These are phyloP conservation scores for Alentia gelatinosa DNA, from an alignment of 2,888 invertebrate genomes.

Conservation along the genomic window DNA sequence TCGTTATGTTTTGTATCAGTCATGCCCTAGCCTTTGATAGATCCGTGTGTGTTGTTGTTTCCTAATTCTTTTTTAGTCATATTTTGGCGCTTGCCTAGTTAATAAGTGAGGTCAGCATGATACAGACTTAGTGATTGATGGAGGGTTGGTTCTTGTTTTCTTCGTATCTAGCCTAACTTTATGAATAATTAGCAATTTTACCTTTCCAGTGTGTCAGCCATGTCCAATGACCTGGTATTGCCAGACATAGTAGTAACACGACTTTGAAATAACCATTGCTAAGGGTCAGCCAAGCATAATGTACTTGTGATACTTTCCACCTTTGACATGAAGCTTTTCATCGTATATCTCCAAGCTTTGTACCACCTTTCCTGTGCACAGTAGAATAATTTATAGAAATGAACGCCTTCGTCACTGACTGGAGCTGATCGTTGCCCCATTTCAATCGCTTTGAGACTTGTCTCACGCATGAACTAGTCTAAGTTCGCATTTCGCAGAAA, in stretches of 20 bases:
- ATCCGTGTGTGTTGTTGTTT: not conserved
- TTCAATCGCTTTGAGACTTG: not conserved
- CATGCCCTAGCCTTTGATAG: not conserved
- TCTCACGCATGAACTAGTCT: not conserved
- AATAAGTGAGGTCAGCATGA: not conserved
- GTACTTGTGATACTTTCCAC: not conserved
- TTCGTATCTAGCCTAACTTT: not conserved
- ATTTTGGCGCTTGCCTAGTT: not conserved
- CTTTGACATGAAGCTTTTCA: not conserved
- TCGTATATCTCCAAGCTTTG: constrained; percentile 1
- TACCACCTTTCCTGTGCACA: not conserved
- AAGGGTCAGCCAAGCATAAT: not conserved
- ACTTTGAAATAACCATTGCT: not conserved
- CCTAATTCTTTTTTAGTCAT: not conserved
- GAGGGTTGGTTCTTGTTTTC: not conserved
- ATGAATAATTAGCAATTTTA: not conserved
- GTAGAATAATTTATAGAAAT: not conserved
- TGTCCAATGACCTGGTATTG: not conserved
- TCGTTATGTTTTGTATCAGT: not conserved
- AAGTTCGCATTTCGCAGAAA: not conserved
- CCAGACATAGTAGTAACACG: too few relatives aligned
- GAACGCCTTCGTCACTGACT: too few relatives aligned
- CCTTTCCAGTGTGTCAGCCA: not conserved
- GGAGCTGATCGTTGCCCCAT: not conserved
- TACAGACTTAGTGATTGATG: not conserved